Percentiles rank a stretch among this genome's conserved stretches.
Evolutionary conservation across 2,797 vertebrate genomes (phyloP).

Genomic region (Schizothorax lantsangensis): DNA sequence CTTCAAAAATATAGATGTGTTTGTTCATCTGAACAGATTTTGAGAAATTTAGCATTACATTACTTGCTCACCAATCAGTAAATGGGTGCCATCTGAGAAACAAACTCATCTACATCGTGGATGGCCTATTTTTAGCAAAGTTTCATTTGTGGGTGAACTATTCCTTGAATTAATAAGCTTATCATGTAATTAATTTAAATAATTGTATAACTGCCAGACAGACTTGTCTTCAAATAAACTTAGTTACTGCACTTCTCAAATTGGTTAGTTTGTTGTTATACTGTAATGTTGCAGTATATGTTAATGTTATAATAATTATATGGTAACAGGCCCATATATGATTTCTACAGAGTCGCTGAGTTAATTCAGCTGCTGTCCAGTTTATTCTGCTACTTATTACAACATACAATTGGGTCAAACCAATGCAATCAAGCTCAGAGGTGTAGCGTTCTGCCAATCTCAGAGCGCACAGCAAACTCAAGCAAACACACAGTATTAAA

Average conservation of each 20-base stretch:
- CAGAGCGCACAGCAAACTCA: constrained; percentile 6
- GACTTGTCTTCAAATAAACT: background rate
- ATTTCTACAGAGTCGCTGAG: background rate
- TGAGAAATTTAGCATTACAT: too few species aligned
- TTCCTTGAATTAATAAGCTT: background rate
- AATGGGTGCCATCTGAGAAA: background rate
- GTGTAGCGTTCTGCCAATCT: constrained; percentile 19
- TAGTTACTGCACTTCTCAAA: background rate
- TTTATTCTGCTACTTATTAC: constrained; percentile 23
- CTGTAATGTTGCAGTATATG: background rate
- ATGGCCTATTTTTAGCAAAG: background rate
- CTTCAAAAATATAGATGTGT: background rate
- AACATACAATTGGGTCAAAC: constrained; percentile 37
- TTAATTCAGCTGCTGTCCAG: background rate
- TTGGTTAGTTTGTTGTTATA: background rate
- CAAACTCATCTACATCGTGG: background rate
- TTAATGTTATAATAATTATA: background rate
- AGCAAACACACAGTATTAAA: constrained; percentile 51
- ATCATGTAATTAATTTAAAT: background rate
- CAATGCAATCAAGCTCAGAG: constrained; percentile 36
- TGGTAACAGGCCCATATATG: background rate
- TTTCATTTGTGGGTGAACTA: background rate
- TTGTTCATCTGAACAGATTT: background rate
- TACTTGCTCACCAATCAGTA: background rate
- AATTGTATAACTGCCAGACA: background rate